These are phyloP conservation scores for Acleris laterana DNA, from an alignment of 2,888 invertebrate species.

Conservation along the genomic window DNA sequence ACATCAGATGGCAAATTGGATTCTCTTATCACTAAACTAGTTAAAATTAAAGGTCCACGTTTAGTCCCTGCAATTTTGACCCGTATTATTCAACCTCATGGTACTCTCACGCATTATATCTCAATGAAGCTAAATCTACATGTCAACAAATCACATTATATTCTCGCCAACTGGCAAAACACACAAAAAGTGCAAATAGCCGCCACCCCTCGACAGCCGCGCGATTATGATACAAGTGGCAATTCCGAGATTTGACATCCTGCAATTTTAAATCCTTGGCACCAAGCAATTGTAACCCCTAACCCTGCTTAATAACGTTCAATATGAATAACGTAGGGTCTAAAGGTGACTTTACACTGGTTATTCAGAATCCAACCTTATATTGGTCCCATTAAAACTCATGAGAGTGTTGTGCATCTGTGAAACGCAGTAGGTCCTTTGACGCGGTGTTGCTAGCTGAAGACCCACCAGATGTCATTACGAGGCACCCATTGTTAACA, in stretches of 20 bases:
- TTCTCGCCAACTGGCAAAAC: constrained; percentile 64
- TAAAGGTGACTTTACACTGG: background rate
- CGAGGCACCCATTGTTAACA: constrained; percentile 75
- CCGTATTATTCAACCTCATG: constrained; percentile 10
- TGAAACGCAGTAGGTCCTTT: constrained; percentile 28
- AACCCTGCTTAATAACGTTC: constrained; percentile 4
- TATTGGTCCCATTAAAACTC: background rate
- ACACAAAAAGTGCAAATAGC: constrained; percentile 69
- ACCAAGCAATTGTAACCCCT: constrained; percentile 1
- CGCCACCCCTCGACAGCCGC: constrained; percentile 55
- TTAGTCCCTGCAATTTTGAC: background rate
- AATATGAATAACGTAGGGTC: constrained; percentile 4
- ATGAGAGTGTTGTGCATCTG: background rate
- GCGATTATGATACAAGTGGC: constrained; percentile 69
- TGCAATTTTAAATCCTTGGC: constrained; percentile 43
- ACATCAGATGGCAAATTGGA: no score
- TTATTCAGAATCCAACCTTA: constrained; percentile 15
- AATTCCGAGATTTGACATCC: constrained; percentile 60
- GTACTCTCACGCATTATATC: constrained; percentile 29
- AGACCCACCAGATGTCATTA: constrained; percentile 74
- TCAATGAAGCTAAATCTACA: constrained; percentile 46
- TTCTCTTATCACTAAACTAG: no score
- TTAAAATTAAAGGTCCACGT: no score
- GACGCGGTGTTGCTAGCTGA: constrained; percentile 42
- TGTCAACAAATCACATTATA: constrained; percentile 59